Percentiles rank a stretch among this genome's conserved stretches.
Conservation (phyloP, 1,140 invertebrate genomes). For the Muscidifurax raptorellus region DNA sequence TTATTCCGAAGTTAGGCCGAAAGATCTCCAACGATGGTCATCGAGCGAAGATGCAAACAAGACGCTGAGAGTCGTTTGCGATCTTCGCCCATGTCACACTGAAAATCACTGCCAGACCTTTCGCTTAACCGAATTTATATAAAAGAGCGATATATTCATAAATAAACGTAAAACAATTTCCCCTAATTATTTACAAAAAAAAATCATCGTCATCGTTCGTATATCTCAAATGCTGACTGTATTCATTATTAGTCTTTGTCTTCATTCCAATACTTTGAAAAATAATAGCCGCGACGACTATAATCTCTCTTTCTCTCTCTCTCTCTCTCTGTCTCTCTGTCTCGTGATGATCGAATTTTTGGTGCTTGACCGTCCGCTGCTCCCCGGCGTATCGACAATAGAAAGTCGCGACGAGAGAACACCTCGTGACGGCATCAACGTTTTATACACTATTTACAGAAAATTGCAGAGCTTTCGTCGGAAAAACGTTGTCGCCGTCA, state of each 20-base stretch:
- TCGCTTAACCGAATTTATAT: neutral
- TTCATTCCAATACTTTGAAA: conserved; percentile 1
- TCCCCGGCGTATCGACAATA: neutral
- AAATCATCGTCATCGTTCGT: neutral
- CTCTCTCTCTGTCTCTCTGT: neutral
- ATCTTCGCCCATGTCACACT: neutral
- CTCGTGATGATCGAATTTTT: conserved; percentile 28
- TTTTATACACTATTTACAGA: conserved; percentile 1
- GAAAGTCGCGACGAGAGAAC: neutral
- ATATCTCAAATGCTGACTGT: conserved; percentile 25
- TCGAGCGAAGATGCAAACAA: neutral
- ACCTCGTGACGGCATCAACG: neutral
- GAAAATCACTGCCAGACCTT: neutral
- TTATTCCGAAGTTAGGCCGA: neutral
- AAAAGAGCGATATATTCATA: conserved; percentile 26
- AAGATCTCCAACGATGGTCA: neutral
- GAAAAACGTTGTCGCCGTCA: conserved; percentile 6
- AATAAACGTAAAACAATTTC: conserved; percentile 44
- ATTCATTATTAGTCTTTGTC: neutral
- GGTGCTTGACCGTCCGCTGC: neutral
- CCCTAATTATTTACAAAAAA: conserved; percentile 41
- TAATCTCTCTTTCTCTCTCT: neutral
- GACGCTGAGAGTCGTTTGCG: neutral
- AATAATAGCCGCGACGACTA: conserved; percentile 26
- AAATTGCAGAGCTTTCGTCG: neutral